Percentiles rank a stretch among this genome's conserved stretches.
These are phyloP conservation scores for Hydrotaea diabolus DNA, from an alignment of 2,888 invertebrate species.

Conservation along the genomic window DNA sequence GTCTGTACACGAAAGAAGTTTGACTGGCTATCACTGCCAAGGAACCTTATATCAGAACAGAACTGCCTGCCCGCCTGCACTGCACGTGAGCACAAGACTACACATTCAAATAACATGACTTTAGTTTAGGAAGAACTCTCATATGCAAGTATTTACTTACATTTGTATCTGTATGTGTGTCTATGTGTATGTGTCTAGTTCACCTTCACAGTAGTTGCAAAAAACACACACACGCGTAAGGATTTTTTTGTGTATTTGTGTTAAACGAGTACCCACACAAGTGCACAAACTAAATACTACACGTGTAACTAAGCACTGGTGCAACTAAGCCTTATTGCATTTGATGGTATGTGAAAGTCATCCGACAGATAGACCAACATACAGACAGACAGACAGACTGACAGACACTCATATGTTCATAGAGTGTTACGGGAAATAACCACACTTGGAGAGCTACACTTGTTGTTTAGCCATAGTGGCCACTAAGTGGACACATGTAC, in stretches of 20 bases:
- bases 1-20: background rate
- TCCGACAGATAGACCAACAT: background rate
- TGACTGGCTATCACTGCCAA: background rate
- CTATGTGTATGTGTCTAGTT: conserved; percentile 29
- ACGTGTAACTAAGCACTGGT: conserved; percentile 24
- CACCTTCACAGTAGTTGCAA: background rate
- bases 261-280: background rate
- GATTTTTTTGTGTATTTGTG: conserved; percentile 14
- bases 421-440: conserved; percentile 29
- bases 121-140: background rate
- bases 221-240: background rate
- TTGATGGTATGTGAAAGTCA: conserved; percentile 13
- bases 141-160: conserved; percentile 1
- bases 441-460: conserved; percentile 18
- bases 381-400: background rate
- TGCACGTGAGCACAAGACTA: background rate
- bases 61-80: background rate
- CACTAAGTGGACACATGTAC: background rate
- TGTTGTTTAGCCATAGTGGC: background rate
- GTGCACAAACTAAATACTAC: conserved; percentile 46
- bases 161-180: background rate
- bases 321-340: background rate
- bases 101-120: conserved; percentile 30
- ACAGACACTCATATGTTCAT: background rate
- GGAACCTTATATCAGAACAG: no score